These are phyloP conservation scores for Muntiacus reevesi DNA, from an alignment of 2,113 vertebrate species.

Conservation along the genomic window DNA sequence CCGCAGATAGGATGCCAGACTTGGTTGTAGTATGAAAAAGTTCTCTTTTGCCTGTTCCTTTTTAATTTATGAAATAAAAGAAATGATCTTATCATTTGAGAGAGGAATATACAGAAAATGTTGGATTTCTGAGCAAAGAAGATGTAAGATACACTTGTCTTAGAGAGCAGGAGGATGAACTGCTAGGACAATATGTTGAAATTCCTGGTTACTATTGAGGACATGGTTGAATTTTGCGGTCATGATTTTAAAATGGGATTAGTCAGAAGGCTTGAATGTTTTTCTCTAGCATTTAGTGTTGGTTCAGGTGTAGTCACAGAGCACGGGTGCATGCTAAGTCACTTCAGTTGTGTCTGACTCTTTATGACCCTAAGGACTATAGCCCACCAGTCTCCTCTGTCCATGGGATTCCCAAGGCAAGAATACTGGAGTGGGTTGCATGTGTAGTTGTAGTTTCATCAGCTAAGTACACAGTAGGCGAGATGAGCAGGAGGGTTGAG, in stretches of 20 bases:
- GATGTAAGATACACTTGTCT: not conserved
- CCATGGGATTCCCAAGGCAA: not conserved
- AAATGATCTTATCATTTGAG: not conserved
- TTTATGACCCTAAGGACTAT: not conserved
- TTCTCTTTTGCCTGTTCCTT: not conserved
- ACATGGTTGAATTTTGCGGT: not conserved
- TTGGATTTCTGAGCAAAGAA: not conserved
- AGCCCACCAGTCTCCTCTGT: not conserved
- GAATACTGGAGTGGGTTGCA: not conserved
- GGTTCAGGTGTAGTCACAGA: not conserved
- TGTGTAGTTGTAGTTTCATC: not conserved
- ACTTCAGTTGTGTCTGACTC: not conserved
- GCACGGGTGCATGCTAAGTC: not conserved
- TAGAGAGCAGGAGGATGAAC: not conserved
- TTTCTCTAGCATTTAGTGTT: not conserved
- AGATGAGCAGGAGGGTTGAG: not conserved
- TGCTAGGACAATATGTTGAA: not conserved
- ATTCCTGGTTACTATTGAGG: not conserved
- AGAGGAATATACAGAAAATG: not conserved
- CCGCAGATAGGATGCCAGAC: not conserved
- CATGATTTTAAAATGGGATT: not conserved
- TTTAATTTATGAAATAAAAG: not conserved
- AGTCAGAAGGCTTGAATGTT: not conserved
- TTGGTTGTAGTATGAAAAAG: not conserved
- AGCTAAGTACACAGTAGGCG: no score